A percentile compares a stretch with the other conserved stretches of the same genome.
These are phyloP conservation scores for Plestiodon gilberti DNA, from an alignment of 2,113 vertebrate genomes.

Conservation along the genomic window DNA sequence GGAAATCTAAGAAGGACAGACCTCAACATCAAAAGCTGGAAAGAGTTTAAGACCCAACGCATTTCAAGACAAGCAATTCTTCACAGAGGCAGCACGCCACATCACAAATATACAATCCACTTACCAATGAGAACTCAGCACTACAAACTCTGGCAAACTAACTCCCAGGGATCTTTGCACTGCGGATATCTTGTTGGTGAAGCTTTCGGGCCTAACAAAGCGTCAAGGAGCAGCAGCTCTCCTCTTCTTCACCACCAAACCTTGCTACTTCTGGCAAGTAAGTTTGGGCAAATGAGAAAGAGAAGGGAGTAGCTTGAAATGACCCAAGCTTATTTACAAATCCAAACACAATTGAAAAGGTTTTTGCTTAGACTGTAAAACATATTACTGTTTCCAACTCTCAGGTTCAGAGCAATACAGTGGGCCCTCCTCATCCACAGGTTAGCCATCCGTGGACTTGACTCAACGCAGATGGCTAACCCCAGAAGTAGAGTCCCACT, in stretches of 20 bases:
- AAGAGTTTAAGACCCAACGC: background rate
- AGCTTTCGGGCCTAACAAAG: background rate
- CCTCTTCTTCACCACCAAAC: background rate
- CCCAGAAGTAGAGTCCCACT: too few species aligned
- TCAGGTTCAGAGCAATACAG: too few species aligned
- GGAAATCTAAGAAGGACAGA: too few species aligned
- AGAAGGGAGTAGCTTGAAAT: background rate
- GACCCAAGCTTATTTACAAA: background rate
- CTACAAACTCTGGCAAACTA: background rate
- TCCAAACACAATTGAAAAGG: background rate
- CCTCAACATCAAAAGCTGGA: too few species aligned
- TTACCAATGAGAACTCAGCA: background rate
- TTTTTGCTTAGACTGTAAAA: background rate
- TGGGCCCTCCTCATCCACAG: too few species aligned
- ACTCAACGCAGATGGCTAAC: too few species aligned
- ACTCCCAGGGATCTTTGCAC: background rate
- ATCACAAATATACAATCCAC: background rate
- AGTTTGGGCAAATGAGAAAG: background rate
- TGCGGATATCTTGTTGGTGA: background rate
- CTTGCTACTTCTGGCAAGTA: background rate
- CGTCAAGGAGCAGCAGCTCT: background rate
- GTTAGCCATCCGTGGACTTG: too few species aligned
- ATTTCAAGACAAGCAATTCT: background rate
- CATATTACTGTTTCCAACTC: background rate
- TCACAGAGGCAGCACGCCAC: background rate